These are phyloP conservation scores for Rhopalosiphum nymphaeae DNA, from an alignment of 2,888 invertebrate species.

Conservation along the genomic window DNA sequence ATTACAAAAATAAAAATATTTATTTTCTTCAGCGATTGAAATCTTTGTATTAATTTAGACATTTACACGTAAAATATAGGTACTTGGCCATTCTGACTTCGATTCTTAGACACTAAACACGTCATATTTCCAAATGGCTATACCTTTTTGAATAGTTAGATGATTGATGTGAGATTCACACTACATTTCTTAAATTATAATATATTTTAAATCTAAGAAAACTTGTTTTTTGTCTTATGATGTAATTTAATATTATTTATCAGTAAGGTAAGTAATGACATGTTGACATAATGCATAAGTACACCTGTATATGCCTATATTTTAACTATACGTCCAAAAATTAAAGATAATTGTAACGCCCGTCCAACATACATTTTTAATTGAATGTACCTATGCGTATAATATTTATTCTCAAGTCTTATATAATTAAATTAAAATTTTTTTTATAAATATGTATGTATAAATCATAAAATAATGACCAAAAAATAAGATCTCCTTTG, in stretches of 20 bases:
- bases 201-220: too few species aligned
- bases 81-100: not conserved
- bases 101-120: not conserved
- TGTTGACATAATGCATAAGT: too few species aligned
- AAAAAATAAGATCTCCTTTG: not conserved
- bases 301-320: too few species aligned
- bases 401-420: not conserved
- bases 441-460: not conserved
- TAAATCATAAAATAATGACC: too few species aligned
- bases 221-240: too few species aligned
- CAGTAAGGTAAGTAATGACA: too few species aligned
- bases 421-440: too few species aligned
- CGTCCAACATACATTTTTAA: not conserved
- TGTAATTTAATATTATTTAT: too few species aligned
- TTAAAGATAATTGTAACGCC: too few species aligned
- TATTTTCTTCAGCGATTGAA: not conserved
- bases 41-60: not conserved
- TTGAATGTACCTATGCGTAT: not conserved
- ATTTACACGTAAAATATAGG: not conserved
- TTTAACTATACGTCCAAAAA: too few species aligned
- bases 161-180: not conserved
- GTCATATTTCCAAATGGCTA: not conserved
- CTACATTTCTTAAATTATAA: not conserved
- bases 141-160: not conserved
- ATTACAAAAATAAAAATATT: not conserved